phyloP scores from a whole-genome alignment of 2,797 vertebrate species.

The Aldrovandia affinis region DNA sequence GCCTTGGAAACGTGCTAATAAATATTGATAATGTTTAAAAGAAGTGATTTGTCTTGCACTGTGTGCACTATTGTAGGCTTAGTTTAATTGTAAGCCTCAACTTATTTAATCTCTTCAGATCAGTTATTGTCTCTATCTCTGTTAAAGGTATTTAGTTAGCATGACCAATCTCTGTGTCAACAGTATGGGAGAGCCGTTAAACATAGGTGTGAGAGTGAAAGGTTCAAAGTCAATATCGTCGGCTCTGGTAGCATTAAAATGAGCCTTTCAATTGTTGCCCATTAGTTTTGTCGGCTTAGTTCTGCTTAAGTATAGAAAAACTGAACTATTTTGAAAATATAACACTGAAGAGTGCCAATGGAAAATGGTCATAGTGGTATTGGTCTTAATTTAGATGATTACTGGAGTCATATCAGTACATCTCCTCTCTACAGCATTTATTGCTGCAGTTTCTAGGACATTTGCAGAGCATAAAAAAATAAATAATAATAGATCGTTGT shows the following conservation, averaged over 20 bases:
- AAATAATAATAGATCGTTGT: neutral
- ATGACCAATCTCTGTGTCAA: conserved; percentile 10
- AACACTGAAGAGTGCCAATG: neutral
- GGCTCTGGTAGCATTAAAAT: neutral
- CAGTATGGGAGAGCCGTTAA: neutral
- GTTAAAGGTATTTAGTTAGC: neutral
- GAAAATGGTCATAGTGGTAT: neutral
- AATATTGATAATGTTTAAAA: neutral
- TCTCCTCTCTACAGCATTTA: neutral
- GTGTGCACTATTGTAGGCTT: too few relatives aligned
- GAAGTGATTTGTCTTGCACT: neutral
- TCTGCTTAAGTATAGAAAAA: neutral
- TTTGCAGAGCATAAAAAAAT: neutral
- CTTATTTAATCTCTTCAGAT: neutral
- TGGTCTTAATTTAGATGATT: neutral
- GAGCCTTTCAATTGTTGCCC: conserved; percentile 6
- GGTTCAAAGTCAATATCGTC: conserved; percentile 13
- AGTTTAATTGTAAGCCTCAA: neutral
- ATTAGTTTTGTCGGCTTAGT: neutral
- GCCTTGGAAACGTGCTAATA: neutral
- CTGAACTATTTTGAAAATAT: neutral
- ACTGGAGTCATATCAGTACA: neutral
- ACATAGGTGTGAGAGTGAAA: conserved; percentile 10
- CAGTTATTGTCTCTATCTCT: too few relatives aligned
- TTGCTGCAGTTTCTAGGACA: neutral